phyloP scores from a whole-genome alignment of 1,140 invertebrate genomes.

The Lepidurus couesii region DNA sequence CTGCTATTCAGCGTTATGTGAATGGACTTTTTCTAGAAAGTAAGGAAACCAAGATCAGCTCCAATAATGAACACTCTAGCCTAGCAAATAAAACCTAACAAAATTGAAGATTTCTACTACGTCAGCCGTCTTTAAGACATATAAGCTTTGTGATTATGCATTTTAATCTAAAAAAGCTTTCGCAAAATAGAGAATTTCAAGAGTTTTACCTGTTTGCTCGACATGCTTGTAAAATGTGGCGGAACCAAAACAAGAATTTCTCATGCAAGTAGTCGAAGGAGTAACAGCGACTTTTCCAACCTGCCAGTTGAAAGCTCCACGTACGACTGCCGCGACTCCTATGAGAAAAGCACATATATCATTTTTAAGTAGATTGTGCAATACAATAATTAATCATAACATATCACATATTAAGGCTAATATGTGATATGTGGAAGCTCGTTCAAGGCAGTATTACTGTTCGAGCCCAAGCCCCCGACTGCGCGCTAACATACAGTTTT shows the following conservation, averaged over 20 bases:
- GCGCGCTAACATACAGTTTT: too few relatives aligned
- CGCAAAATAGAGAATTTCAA: neutral
- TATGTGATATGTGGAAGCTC: too few relatives aligned
- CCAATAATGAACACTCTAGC: too few relatives aligned
- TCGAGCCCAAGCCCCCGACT: too few relatives aligned
- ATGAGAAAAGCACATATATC: neutral
- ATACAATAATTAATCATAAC: too few relatives aligned
- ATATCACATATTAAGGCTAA: too few relatives aligned
- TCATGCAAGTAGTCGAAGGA: neutral
- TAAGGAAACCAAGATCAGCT: too few relatives aligned
- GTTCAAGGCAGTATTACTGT: too few relatives aligned
- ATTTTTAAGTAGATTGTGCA: too few relatives aligned
- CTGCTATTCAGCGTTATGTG: neutral
- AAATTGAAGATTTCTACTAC: too few relatives aligned
- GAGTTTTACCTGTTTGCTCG: constrained; percentile 15
- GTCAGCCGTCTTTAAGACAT: too few relatives aligned
- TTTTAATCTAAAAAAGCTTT: neutral
- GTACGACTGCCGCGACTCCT: neutral
- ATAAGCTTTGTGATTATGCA: neutral
- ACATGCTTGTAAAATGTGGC: constrained; percentile 22
- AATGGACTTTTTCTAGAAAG: neutral
- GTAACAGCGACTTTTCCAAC: neutral
- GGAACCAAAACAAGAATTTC: constrained; percentile 11
- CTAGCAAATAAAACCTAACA: too few relatives aligned
- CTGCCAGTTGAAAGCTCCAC: neutral